phyloP scores from a whole-genome alignment of 2,113 vertebrate species.

The Carassius carassius region DNA sequence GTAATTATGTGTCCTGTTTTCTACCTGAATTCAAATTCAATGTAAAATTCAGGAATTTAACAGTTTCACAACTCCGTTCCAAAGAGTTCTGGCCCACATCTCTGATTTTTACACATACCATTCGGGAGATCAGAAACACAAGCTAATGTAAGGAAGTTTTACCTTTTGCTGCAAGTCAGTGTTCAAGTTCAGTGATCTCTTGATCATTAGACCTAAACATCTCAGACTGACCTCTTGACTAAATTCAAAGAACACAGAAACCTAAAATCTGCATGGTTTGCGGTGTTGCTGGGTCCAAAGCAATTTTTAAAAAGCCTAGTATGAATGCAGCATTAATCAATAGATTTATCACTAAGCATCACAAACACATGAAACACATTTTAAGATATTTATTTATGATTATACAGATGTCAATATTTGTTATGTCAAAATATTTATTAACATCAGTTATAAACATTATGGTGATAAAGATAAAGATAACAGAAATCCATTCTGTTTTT shows the following conservation, averaged over 20 bases:
- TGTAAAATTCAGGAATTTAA: not conserved
- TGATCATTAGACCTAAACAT: not conserved
- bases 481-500: not conserved
- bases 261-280: not conserved
- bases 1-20: not conserved
- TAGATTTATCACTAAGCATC: not conserved
- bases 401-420: not conserved
- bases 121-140: too few species aligned
- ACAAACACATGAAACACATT: not conserved
- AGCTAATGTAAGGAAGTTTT: too few species aligned
- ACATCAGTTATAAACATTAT: constrained; percentile 12
- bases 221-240: not conserved
- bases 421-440: not conserved
- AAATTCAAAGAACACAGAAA: not conserved
- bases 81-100: not conserved
- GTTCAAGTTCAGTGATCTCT: not conserved
- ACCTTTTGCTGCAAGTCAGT: not conserved
- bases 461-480: constrained; percentile 16
- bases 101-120: not conserved
- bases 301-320: not conserved
- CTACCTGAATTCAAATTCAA: not conserved
- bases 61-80: not conserved
- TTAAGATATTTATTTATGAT: not conserved
- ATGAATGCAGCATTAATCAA: not conserved
- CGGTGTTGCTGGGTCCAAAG: not conserved